A percentile compares a stretch with the other conserved stretches of the same genome.
Conservation (phyloP, 64 coral and sea anemone species). For the Cladopsammia gracilis region DNA sequence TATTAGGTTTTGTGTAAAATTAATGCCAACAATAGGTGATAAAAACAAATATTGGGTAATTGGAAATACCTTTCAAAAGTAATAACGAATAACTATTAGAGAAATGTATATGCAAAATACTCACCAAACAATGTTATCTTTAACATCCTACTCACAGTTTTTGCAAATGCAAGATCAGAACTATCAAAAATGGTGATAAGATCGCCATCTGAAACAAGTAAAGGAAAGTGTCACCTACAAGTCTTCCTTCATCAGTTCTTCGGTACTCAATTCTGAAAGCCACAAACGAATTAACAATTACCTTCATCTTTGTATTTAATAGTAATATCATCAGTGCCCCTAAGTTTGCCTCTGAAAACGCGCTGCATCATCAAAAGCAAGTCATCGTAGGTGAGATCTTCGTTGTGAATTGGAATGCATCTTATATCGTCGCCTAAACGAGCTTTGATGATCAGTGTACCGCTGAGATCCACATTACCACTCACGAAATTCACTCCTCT, state of each 20-base stretch:
- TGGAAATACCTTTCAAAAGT: too few relatives aligned
- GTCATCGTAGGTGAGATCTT: constrained; percentile 99
- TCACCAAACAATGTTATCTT: constrained; percentile 98
- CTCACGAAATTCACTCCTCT: constrained; percentile 79
- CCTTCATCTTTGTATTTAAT: constrained; percentile 99
- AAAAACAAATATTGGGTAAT: too few relatives aligned
- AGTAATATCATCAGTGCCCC: constrained; percentile 88
- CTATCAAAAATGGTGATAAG: constrained; percentile 98
- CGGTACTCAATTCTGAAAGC: neutral
- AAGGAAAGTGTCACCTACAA: neutral
- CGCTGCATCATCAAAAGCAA: constrained; percentile 98
- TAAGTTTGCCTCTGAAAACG: constrained; percentile 91
- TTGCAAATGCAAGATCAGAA: constrained; percentile 93
- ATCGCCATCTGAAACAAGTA: constrained; percentile 85
- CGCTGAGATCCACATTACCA: constrained; percentile 88
- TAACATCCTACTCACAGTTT: constrained; percentile 87
- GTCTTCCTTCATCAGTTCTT: neutral
- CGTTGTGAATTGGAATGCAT: constrained; percentile 99
- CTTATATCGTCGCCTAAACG: constrained; percentile 96
- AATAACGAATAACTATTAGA: too few relatives aligned
- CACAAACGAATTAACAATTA: constrained; percentile 1
- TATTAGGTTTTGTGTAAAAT: too few relatives aligned
- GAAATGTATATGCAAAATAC: neutral
- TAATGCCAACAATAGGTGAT: too few relatives aligned
- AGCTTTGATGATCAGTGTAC: constrained; percentile 95